Conservation (phyloP, 2,888 invertebrate genomes). For the Anthophora plumipes region DNA sequence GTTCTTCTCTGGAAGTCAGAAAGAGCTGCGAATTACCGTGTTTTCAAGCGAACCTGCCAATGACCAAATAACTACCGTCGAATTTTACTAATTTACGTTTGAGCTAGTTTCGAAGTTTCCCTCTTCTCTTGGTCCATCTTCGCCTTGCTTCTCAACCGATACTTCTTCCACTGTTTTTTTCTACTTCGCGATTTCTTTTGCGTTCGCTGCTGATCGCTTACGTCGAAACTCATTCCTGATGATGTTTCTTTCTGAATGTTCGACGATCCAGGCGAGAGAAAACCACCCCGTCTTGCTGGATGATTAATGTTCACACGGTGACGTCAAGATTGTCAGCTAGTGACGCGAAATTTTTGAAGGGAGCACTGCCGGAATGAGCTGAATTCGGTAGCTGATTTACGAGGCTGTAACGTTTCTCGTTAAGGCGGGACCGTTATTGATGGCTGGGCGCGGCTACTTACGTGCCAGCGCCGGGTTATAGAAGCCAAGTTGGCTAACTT, state of each 20-base stretch:
- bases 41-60: constrained; percentile 71
- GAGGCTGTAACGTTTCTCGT: constrained; percentile 54
- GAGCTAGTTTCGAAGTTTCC: constrained; percentile 27
- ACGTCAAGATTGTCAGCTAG: constrained; percentile 66
- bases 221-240: not conserved
- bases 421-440: constrained; percentile 49
- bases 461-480: not conserved
- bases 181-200: not conserved
- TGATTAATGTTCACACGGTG: constrained; percentile 67
- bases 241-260: constrained; percentile 11
- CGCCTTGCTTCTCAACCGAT: constrained; percentile 17
- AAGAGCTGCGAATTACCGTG: constrained; percentile 62
- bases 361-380: constrained; percentile 21
- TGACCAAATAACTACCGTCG: constrained; percentile 64
- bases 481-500: constrained; percentile 20
- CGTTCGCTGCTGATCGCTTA: not conserved
- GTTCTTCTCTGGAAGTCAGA: not conserved
- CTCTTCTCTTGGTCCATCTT: not conserved
- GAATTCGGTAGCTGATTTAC: constrained; percentile 66
- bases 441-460: constrained; percentile 44
- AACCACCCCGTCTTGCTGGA: constrained; percentile 41
- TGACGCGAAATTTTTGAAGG: constrained; percentile 68
- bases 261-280: constrained; percentile 33
- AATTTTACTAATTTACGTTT: constrained; percentile 75
- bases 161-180: not conserved